Evolutionary conservation across 2,888 invertebrate species (phyloP), one percentile per base, ranked within the genome.

Genomic region (Drosophila koepferae): DNA sequence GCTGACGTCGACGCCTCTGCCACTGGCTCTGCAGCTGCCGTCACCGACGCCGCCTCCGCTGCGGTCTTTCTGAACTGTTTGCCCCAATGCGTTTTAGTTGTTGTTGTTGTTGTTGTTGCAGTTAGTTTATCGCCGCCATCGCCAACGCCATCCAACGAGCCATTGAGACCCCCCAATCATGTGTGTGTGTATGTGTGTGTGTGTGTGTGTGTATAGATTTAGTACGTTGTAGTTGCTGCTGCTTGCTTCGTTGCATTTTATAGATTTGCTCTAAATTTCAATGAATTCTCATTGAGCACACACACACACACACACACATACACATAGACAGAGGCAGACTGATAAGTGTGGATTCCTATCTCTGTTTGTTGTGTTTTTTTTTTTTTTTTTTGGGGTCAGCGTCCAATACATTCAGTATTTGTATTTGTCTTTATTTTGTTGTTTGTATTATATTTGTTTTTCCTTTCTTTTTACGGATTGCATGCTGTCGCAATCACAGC

Each of bases 261-360:
- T 90, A 87, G 76, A 90, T 86, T 84, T 78, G 88, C 83, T 83
- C 89, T 81, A 89, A 82, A 89, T 89, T 88, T 89, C 81, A 89
- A 82, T 86, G 74, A 87, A 87, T 82, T 89, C 83, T 89, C 88
- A 88, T 90, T 83, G 82, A 88, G 75, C 75, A 75, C 64, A 79
- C 59, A 53, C 53, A 62, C 59, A 64, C 56, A 9, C 58, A 58
- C 18, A 38, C 43, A 74, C 66, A 76, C n/a, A 16, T 28, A 48
- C 18, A 38, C 44, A 68, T 43, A 59, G 48, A 54, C 41, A 63
- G 48, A 54, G 41, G 41, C 54, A 31, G 54, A 63, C 87, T 87
- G 87, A 84, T 85, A 87, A 87, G 80, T 84, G 72, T 64, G 61
- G 76, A 84, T 82, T 82, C 87, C 71, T 84, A 85, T 87, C 85